phyloP scores from a whole-genome alignment of 2,888 invertebrate genomes.

The Anoplius nigerrimus region DNA sequence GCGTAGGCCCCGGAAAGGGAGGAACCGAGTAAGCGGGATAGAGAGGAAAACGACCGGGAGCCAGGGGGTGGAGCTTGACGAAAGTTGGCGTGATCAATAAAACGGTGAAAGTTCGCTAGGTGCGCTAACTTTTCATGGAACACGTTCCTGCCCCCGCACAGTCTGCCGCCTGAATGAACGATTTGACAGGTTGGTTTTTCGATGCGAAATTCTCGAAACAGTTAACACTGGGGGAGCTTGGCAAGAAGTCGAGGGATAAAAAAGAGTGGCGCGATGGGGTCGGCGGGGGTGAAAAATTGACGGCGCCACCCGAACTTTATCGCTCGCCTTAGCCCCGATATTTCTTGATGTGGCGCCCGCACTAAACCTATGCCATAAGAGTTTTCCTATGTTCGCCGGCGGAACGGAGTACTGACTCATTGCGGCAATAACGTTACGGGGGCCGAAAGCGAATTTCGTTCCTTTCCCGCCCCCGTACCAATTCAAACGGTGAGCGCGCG shows the following conservation, averaged over 20 bases:
- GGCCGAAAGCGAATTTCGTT: slow-evolving; percentile 5
- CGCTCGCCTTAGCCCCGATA: slow-evolving; percentile 39
- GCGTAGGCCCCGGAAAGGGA: not conserved
- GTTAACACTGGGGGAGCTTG: slow-evolving; percentile 33
- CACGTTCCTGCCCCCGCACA: slow-evolving; percentile 16
- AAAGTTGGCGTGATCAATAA: slow-evolving; percentile 53
- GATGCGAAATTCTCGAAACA: slow-evolving; percentile 34
- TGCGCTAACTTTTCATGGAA: slow-evolving; percentile 43
- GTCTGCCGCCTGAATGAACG: slow-evolving; percentile 40
- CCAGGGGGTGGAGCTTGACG: slow-evolving; percentile 11
- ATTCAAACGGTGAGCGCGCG: not conserved
- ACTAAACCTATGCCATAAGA: slow-evolving; percentile 6
- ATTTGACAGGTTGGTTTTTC: slow-evolving; percentile 51
- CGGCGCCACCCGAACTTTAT: slow-evolving; percentile 48
- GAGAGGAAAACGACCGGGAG: not conserved
- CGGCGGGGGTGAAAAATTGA: slow-evolving; percentile 41
- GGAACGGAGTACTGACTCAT: slow-evolving; percentile 35
- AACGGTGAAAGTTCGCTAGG: slow-evolving; percentile 46
- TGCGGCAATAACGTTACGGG: slow-evolving; percentile 44
- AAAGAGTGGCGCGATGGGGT: slow-evolving; percentile 6
- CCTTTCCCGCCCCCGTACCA: not conserved
- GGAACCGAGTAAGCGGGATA: not conserved
- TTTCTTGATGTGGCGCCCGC: slow-evolving; percentile 28
- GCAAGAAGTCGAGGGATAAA: slow-evolving; percentile 31
- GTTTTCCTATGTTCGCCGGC: slow-evolving; percentile 2